Conservation (phyloP, 92 coral and sea anemone genomes). For the Galaxea fascicularis region DNA sequence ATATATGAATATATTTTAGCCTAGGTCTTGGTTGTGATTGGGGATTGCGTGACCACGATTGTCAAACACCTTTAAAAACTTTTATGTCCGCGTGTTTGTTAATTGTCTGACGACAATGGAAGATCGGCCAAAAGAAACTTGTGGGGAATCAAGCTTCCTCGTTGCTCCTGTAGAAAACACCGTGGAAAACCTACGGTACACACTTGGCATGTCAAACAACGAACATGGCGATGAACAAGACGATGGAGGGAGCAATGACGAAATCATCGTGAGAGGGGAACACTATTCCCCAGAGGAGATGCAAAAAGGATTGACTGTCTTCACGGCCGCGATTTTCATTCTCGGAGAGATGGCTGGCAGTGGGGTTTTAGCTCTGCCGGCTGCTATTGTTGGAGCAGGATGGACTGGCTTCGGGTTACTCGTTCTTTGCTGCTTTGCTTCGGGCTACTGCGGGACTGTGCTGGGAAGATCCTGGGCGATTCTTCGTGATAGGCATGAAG, state of each 20-base stretch:
- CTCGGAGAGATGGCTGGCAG: slow-evolving; percentile 99
- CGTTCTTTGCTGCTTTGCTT: slow-evolving; percentile 74
- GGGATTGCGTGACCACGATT: too few species aligned
- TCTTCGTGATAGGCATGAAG: slow-evolving; percentile 72
- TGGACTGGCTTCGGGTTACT: slow-evolving; percentile 83
- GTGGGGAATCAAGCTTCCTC: not conserved
- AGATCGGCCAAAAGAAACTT: slow-evolving; percentile 5
- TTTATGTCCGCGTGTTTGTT: too few species aligned
- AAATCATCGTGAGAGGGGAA: slow-evolving; percentile 10
- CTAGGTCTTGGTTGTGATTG: too few species aligned
- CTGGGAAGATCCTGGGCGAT: slow-evolving; percentile 85
- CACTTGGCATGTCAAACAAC: not conserved
- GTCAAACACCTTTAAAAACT: too few species aligned
- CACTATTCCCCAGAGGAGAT: slow-evolving; percentile 1
- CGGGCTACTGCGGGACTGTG: slow-evolving; percentile 91
- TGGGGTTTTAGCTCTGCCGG: slow-evolving; percentile 92
- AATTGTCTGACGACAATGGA: not conserved
- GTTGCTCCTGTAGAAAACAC: slow-evolving; percentile 25
- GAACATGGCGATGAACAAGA: not conserved
- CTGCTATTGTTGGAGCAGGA: slow-evolving; percentile 85
- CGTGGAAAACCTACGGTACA: not conserved
- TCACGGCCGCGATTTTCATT: slow-evolving; percentile 94
- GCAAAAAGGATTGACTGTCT: slow-evolving; percentile 78
- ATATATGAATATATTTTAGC: too few species aligned
- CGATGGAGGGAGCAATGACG: not conserved